phyloP scores from a whole-genome alignment of 2,113 vertebrate genomes.

The Dromaius novaehollandiae region DNA sequence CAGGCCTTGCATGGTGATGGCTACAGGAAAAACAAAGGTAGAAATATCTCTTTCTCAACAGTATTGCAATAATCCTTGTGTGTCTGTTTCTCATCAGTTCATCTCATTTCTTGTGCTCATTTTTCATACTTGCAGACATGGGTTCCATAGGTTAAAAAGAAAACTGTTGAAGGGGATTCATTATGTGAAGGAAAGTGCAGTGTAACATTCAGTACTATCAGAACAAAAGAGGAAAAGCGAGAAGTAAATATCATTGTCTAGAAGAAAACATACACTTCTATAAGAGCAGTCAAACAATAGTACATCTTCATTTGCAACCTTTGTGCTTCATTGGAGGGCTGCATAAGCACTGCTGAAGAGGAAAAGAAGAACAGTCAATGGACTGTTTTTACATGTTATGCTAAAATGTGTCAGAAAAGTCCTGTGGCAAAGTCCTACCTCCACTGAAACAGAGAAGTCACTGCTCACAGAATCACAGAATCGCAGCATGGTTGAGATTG shows the following conservation, averaged over 20 bases:
- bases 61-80: neutral
- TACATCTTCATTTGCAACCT: neutral
- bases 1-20: neutral
- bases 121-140: neutral
- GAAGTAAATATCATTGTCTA: neutral
- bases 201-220: neutral
- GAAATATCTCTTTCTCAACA: neutral
- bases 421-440: neutral
- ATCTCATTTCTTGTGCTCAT: neutral
- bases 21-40: neutral
- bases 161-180: neutral
- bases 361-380: neutral
- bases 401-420: neutral
- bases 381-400: neutral
- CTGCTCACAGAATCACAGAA: neutral
- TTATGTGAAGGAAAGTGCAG: neutral
- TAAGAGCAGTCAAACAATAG: neutral
- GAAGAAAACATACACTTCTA: neutral
- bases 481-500: neutral
- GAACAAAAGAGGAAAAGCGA: neutral
- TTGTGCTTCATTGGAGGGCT: neutral
- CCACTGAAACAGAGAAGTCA: neutral
- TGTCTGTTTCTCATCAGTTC: fast-evolving
- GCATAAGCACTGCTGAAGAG: neutral
- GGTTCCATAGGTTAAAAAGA: neutral